Conservation (phyloP, 2,113 vertebrate genomes). For the Ardeotis arabs region DNA sequence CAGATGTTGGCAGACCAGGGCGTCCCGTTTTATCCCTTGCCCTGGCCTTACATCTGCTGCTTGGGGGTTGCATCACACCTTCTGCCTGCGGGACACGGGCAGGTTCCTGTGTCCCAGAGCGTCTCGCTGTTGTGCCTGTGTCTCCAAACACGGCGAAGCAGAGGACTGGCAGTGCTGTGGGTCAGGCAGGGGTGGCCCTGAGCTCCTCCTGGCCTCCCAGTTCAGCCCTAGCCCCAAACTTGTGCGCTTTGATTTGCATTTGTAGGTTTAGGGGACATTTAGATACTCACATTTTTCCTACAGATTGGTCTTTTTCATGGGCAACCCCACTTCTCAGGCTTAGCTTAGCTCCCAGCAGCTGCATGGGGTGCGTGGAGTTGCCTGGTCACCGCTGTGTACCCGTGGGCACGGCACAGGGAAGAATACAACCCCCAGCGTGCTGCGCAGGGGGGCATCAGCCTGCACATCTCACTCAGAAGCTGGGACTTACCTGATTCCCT, state of each 20-base stretch:
- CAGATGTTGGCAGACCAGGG: neutral
- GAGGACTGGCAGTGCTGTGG: neutral
- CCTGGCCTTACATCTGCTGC: neutral
- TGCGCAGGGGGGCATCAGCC: neutral
- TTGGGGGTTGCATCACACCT: neutral
- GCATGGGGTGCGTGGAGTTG: neutral
- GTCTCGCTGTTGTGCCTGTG: too few relatives aligned
- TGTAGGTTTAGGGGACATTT: neutral
- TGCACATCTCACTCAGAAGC: neutral
- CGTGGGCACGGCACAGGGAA: neutral
- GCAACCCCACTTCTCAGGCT: neutral
- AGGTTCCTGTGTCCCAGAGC: neutral
- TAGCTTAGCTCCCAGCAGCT: neutral
- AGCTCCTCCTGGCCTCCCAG: neutral
- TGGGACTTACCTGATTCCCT: neutral
- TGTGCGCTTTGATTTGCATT: neutral
- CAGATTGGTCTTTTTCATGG: neutral
- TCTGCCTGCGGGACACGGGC: neutral
- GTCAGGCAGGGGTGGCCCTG: neutral
- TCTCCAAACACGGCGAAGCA: neutral
- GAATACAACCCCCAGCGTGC: neutral
- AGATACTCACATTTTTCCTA: neutral
- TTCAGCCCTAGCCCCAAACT: neutral
- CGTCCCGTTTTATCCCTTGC: neutral
- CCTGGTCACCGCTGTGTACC: neutral